Base-by-base conservation (phyloP, 2,797 vertebrate genomes). In the Characodon lateralis region DNA sequence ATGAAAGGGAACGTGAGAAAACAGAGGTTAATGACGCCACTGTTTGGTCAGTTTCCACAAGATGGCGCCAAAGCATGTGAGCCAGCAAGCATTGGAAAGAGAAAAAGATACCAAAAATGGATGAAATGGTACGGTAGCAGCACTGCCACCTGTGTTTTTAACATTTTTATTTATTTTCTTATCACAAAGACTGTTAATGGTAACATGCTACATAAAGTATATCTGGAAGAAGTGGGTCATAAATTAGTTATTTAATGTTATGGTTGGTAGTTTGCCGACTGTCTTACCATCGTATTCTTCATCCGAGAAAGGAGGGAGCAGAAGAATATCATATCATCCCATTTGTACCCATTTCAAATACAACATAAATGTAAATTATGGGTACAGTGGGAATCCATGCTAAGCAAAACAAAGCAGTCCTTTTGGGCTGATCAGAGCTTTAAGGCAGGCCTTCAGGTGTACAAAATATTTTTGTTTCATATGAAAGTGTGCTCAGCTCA, bases 271-370 rank as follows among this genome's bases (percentile, higher is more conserved):
- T 92, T 84, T 82, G 79, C 78, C 78, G 78, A 83, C 73, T 85
- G 24, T 93, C 93, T 98, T 97, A 98, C 98, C 97, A 97, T 98
- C 97, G 93, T 96, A 97, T 93, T 95, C 94, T 96, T 95, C 90
- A 84, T 39, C 90, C 88, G 90, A 89, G 88, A 95, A 95, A 94
- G 86, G 94, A 91, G 94, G 92, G 91, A 95, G 92, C 90, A 93
- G 88, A 95, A 89, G 89, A 88, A 92, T 86, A 90, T 88, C 50
- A 93, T 90, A 84, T 93, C 89, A 93, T 93, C 92, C 90, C 85
- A 0, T 82, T 82, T 90, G 93, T 92, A 94, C 93, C 94, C 91
- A 87, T 72, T 94, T 68, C 87, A 80, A 69, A 83, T 76, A 87
- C 13, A 85, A 75, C 18, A 77, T 48, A 66, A 0, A 39, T 51